Conservation (phyloP, 2,113 vertebrate species). For the Erythrolamprus reginae region DNA sequence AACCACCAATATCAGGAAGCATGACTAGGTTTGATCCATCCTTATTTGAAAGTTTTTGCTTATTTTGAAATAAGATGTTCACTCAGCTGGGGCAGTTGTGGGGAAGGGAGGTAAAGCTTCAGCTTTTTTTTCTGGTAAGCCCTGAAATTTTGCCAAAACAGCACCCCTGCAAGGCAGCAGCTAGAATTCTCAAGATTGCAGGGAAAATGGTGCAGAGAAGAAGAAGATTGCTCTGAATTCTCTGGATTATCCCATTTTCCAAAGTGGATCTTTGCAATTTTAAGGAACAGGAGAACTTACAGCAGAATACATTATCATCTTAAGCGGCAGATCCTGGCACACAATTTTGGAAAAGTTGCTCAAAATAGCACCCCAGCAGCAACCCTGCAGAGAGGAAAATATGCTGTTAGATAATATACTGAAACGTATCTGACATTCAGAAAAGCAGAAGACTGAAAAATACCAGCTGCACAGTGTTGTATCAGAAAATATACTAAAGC, state of each 20-base stretch:
- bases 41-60: neutral
- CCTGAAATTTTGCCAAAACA: neutral
- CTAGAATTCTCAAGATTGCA: neutral
- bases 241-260: neutral
- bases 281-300: conserved; percentile 61
- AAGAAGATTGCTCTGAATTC: neutral
- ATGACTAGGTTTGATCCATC: neutral
- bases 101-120: neutral
- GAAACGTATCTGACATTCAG: too few species aligned
- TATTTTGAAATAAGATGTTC: neutral
- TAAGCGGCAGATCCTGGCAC: conserved; percentile 67
- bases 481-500: neutral
- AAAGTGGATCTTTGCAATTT: neutral
- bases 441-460: neutral
- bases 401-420: neutral
- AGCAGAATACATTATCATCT: conserved; percentile 80
- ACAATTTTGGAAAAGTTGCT: conserved; percentile 74
- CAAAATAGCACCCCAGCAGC: conserved; percentile 73
- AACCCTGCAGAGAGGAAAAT: conserved; percentile 59
- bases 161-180: too few species aligned
- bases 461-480: conserved; percentile 13
- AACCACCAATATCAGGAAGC: neutral
- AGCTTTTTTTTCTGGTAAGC: neutral
- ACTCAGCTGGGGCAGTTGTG: neutral
- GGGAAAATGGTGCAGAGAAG: neutral